Base-by-base conservation (phyloP, 2,797 vertebrate genomes). In the Sus cebifrons region DNA sequence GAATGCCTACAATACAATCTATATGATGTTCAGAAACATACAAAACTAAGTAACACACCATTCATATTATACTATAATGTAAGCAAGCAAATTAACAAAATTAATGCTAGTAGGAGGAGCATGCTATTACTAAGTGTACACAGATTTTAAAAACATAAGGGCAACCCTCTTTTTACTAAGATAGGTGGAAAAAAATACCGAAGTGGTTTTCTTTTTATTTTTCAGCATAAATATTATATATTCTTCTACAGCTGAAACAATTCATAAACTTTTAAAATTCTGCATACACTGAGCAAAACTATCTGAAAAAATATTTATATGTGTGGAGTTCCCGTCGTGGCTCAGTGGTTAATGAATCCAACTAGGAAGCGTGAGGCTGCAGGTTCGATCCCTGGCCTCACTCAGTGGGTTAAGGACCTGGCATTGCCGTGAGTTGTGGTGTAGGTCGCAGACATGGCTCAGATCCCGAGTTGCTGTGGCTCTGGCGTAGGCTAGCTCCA, bases 251-350 rank as follows among this genome's bases (percentile, higher is more conserved):
- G n/a, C 18, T 93, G 27, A 96, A 96, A 68, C 91, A 86, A 4
- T 81, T 78, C 40, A 62, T 6, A 86, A 77, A 64, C 18, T 91
- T 68, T 82, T 23, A 91, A 95, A 75, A 58, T 90, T 82, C 18
- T 62, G 36, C 58, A 16, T 15, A 75, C 13, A 20, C 7, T 67
- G 29, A 83, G 77, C 54, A 89, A 92, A 97, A 87, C 44, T 74
- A 75, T 36, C 52, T 68, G n/a, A 78, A 67, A 77, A 84, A 75
- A 5, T 60, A 67, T 40, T 78, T 73, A 90, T 12, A 85, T 23
- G 32, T 32, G 32, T 32, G 32, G 32, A 32, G 32, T 32, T 32
- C 32, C 32, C 32, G 32, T 32, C 32, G 32, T 32, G 32, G 32
- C 32, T 32, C 32, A 32, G 32, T 32, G 32, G 32, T 32, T 32